Conservation (phyloP, 1,140 invertebrate genomes). For the Anastatus disparis region DNA sequence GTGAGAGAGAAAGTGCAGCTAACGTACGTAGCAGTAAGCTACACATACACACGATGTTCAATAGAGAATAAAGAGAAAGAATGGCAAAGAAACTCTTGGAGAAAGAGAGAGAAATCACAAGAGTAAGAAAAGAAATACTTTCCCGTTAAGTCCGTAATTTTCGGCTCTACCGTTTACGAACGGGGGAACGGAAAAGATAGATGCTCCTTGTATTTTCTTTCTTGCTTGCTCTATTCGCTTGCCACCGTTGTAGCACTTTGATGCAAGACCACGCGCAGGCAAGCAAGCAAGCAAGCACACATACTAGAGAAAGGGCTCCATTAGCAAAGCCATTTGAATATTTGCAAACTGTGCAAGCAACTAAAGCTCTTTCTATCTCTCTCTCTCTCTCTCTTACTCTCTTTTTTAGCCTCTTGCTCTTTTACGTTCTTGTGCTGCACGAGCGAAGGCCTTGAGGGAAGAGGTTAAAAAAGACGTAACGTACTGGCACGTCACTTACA, state of each 20-base stretch:
- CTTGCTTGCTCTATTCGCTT: conserved; percentile 47
- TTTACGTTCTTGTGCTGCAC: not conserved
- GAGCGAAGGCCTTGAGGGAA: not conserved
- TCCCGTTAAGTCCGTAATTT: conserved; percentile 61
- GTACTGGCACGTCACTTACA: conserved; percentile 56
- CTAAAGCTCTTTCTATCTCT: conserved; percentile 22
- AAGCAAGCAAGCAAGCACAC: no score
- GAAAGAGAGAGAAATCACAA: conserved; percentile 33
- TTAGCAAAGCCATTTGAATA: conserved; percentile 66
- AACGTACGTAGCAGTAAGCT: conserved; percentile 12
- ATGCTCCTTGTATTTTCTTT: conserved; percentile 51
- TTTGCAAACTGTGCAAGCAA: conserved; percentile 63
- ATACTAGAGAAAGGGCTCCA: conserved; percentile 52
- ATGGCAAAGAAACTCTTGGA: conserved; percentile 6
- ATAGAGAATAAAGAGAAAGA: no score
- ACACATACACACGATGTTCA: no score
- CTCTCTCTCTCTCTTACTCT: not conserved
- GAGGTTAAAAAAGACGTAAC: conserved; percentile 24
- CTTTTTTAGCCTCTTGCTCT: not conserved
- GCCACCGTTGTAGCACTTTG: conserved; percentile 56
- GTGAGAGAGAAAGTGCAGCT: conserved; percentile 13
- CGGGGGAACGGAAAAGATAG: conserved; percentile 49
- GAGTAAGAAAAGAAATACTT: conserved; percentile 47
- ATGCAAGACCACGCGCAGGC: conserved; percentile 56
- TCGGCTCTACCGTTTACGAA: conserved; percentile 44